These are phyloP conservation scores for Sinosuthora webbiana DNA, from an alignment of 2,113 vertebrate species.

Conservation along the genomic window DNA sequence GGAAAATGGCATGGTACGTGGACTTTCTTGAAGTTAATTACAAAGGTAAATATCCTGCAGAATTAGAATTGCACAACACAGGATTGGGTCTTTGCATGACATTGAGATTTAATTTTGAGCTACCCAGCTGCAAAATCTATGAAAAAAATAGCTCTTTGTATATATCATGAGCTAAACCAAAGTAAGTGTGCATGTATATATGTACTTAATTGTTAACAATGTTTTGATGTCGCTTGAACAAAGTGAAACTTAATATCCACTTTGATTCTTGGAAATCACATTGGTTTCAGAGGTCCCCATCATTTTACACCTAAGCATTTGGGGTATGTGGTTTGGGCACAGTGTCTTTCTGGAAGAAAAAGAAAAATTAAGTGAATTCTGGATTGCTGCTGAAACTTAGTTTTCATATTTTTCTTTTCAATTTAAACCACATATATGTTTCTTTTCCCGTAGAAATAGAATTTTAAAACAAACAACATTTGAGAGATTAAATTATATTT, in stretches of 20 bases:
- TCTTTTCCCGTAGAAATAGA: background rate
- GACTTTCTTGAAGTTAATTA: background rate
- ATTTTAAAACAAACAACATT: background rate
- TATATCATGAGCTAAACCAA: background rate
- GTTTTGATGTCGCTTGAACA: background rate
- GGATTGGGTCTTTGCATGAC: background rate
- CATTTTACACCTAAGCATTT: background rate
- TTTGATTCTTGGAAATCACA: background rate
- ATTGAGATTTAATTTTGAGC: background rate
- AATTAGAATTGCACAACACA: background rate
- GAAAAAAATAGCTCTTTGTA: background rate
- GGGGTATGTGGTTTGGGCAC: background rate
- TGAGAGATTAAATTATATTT: background rate
- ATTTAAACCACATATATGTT: background rate
- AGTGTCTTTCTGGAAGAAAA: background rate
- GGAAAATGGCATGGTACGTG: fast-evolving
- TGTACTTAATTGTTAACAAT: background rate
- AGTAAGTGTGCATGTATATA: background rate
- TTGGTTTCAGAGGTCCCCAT: background rate
- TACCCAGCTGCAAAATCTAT: background rate
- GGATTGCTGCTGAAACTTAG: background rate
- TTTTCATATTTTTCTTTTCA: background rate
- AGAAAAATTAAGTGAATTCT: background rate
- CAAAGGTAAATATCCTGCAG: background rate
- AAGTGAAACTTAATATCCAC: background rate